Base-by-base conservation (phyloP, 2,113 vertebrate genomes). In the Channa maculata region DNA sequence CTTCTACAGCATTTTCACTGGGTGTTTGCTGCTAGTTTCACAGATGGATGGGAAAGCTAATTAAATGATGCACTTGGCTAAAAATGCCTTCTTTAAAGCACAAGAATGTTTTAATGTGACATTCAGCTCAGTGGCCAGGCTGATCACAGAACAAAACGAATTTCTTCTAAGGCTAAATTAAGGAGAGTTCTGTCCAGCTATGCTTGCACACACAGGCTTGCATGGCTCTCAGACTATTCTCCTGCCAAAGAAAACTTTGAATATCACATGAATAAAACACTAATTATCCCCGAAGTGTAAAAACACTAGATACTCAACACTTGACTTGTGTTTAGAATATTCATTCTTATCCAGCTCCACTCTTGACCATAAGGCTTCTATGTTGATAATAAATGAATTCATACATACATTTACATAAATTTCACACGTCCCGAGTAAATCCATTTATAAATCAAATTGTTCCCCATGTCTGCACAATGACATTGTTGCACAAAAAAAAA, bases 341-440 rank as follows among this genome's bases (percentile, higher is more conserved):
- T 88, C 82, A 88, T 86, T 91, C 80, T 86, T 54, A 87, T 87
- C 83, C 88, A 80, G 67, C 53, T 36, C 81, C 82, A 71, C 79
- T 65, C 69, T 79, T 90, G 88, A 88, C 86, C 86, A 84, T 38
- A 55, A 66, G 75, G 71, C 82, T 71, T 76, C 61, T 61, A 70
- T 34, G 65, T 85, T 12, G 48, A 89, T 86, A 71, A 74, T 80
- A 86, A 91, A 89, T 83, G 69, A 88, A 91, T 88, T 87, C 88
- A 93, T 88, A 82, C 85, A 89, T 89, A 86, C 67, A 93, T 91
- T 88, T 90, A 65, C 90, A 91, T 91, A 89, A 77, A 91, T 89
- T 88, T 88, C 68, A 80, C 14, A 51, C 78, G 58, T 59, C 55
- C 74, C 55, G 80, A 61, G 52, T 87, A 82, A 82, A 90, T 86